Evolutionary conservation across 2,113 vertebrate genomes (phyloP).

Genomic region (Arvicanthis niloticus): DNA sequence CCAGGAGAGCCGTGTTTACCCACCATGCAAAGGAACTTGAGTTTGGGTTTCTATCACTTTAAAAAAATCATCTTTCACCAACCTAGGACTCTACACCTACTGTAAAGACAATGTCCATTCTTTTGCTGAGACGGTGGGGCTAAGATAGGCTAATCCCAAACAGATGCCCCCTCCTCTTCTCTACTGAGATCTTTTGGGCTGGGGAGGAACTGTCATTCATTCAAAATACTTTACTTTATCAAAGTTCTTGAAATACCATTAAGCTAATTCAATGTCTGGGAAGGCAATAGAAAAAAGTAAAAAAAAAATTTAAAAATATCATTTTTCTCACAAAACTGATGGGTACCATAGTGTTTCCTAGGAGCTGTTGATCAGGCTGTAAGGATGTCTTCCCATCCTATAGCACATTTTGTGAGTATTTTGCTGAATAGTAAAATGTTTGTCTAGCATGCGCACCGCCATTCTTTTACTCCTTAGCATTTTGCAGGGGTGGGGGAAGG

Average conservation of each 20-base stretch:
- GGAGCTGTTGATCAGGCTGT: neutral
- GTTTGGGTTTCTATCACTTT: neutral
- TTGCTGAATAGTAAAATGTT: neutral
- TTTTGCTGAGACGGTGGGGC: neutral
- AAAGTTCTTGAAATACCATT: conserved; percentile 4
- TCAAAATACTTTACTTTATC: neutral
- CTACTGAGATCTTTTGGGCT: neutral
- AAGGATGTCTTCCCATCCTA: neutral
- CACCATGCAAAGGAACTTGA: neutral
- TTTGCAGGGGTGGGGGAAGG: neutral
- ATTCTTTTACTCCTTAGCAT: neutral
- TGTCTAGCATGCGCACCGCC: neutral
- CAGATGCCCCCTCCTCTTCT: neutral
- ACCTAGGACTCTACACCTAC: too few species aligned
- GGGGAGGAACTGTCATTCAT: neutral
- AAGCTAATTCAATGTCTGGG: neutral
- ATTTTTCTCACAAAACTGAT: neutral
- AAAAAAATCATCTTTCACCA: neutral
- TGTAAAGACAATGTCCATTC: neutral
- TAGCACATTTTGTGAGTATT: neutral
- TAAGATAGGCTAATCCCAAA: neutral
- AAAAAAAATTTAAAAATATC: neutral
- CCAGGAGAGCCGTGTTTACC: neutral
- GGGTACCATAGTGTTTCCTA: neutral
- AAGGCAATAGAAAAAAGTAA: neutral